Percentiles rank a stretch among this genome's conserved stretches.
Conservation (phyloP, 2,797 vertebrate genomes). For the Scleropages formosus region DNA sequence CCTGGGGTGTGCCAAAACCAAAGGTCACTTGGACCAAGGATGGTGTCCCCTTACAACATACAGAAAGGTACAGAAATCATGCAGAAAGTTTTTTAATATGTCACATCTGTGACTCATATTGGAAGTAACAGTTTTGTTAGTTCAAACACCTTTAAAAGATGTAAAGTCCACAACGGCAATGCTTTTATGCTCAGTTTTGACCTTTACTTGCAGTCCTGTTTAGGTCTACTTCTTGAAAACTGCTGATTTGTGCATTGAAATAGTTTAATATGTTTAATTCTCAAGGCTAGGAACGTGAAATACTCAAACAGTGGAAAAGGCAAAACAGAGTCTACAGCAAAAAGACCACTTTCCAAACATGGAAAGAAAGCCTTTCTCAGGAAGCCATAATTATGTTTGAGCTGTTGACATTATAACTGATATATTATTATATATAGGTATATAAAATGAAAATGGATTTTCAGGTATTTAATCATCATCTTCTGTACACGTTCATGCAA, state of each 20-base stretch:
- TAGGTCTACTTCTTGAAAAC: not conserved
- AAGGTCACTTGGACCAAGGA: slow-evolving; percentile 82
- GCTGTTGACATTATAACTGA: not conserved
- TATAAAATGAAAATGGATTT: too few relatives aligned
- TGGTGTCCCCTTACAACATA: slow-evolving; percentile 64
- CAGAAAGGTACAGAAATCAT: slow-evolving; percentile 64
- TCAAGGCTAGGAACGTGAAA: slow-evolving; percentile 1
- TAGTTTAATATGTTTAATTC: not conserved
- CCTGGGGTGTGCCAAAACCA: slow-evolving; percentile 54
- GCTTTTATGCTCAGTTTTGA: too few relatives aligned
- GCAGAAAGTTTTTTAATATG: too few relatives aligned
- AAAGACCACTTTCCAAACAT: too few relatives aligned
- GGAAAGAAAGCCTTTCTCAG: not conserved
- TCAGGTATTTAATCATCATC: too few relatives aligned
- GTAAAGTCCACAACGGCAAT: too few relatives aligned
- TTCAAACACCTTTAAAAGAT: not conserved
- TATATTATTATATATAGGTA: slow-evolving; percentile 8
- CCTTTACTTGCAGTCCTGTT: too few relatives aligned
- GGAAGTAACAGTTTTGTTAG: not conserved
- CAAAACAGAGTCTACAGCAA: not conserved
- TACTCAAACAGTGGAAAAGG: not conserved
- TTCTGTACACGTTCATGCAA: not conserved
- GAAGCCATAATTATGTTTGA: not conserved
- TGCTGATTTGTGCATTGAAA: not conserved
- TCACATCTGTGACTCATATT: too few relatives aligned